Conservation (phyloP, 2,797 vertebrate species). For the Crocodylus rhombifer region DNA sequence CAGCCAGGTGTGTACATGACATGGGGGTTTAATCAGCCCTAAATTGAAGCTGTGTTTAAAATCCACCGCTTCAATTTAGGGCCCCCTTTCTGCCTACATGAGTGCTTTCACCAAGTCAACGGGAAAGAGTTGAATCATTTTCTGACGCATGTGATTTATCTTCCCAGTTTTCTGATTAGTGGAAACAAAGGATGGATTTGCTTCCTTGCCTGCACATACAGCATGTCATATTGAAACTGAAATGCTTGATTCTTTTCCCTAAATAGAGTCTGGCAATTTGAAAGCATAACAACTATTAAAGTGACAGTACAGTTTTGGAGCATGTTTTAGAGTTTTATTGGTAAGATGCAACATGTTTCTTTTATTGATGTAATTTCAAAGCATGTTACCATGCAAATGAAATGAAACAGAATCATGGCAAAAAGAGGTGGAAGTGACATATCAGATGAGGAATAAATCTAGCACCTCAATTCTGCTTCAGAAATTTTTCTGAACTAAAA, state of each 20-base stretch:
- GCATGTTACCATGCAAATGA: not conserved
- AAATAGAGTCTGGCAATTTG: not conserved
- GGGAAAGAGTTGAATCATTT: not conserved
- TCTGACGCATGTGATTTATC: not conserved
- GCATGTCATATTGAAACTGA: not conserved
- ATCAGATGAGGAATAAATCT: not conserved
- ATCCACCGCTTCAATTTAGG: too few species aligned
- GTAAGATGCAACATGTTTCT: conserved; percentile 20
- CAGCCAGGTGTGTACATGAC: too few species aligned
- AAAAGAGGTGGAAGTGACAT: not conserved
- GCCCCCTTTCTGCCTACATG: too few species aligned
- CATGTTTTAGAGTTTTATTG: not conserved
- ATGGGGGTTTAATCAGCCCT: too few species aligned
- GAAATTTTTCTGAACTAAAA: not conserved
- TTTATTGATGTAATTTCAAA: not conserved
- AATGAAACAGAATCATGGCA: not conserved
- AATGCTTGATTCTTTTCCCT: not conserved
- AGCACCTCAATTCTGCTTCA: not conserved
- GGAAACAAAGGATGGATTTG: not conserved
- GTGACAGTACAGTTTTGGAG: not conserved
- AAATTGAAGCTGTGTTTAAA: not conserved
- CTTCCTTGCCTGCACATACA: not conserved
- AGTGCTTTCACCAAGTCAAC: not conserved
- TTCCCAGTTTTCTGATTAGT: not conserved
- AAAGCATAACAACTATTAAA: not conserved